Base-by-base conservation (phyloP, 2,888 invertebrate species). In the Ochropacha duplaris region DNA sequence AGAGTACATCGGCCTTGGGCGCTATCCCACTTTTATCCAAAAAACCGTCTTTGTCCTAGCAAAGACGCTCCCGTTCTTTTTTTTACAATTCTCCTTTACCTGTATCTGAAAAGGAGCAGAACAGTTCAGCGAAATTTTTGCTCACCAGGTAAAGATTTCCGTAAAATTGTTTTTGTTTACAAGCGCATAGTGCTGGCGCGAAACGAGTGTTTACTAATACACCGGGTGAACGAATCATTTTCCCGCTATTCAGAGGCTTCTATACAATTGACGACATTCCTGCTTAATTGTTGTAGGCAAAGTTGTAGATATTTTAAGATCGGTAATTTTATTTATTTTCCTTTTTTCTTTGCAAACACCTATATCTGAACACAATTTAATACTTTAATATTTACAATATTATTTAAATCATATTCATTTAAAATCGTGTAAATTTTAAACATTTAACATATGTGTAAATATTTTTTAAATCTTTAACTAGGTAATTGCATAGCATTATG, bases 201-300 rank as follows among this genome's bases (percentile, higher is more conserved):
- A 90, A 90, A 85, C 78, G 69, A 77, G 64, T 89, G 90, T 91
- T 90, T 90, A 90, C 88, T 81, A 87, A 87, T 86, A 84, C 70
- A 74, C 72, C 79, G 71, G 78, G 74, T 74, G 74, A 75, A 78
- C 76, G 73, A 76, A 62, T 73, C 64, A 76, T 84, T 83, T 88
- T 86, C 84, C 81, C 82, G 85, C 80, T 80, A 79, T 76, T 78
- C 71, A 61, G 56, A 59, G 68, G 64, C 67, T 67, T 36, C 61
- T 50, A 31, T 55, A 49, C 16, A 44, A 44, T 44, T n/a, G 19
- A 19, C n/a, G 54, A 49, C 9, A 52, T 24, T 51, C 51, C 16
- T 16, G 16, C 31, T 19, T 19, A 44, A 9, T 19, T 44, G 44
- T 44, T 9, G 3, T 44, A 44, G n/a, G n/a, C 44, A 16, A 4